Evolutionary conservation across 2,797 vertebrate species (phyloP), one percentile per base, ranked within the genome.

Genomic region (Tolypeutes matacus): DNA sequence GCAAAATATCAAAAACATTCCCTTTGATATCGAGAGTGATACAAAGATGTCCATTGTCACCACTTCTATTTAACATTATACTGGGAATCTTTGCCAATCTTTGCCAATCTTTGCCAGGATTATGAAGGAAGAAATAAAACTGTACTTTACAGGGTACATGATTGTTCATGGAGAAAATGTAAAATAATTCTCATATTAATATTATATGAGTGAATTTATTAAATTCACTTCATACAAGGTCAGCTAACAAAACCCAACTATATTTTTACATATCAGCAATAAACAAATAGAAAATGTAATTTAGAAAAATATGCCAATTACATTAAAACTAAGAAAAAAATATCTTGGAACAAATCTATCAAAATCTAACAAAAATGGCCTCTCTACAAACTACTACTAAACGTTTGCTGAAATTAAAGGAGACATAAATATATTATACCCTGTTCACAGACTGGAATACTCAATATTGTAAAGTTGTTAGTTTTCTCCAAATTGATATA

Each of bases 1-100:
- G 36, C 81, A 73, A 86, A 94, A 65, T 89, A 78, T 39, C 85
- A n/a, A 53, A 94, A 90, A 69, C 51, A 80, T 58, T 56, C 36
- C 23, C 78, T 84, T 86, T 46, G 65, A 86, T 65, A 81, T 81
- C 85, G 65, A 29, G 11, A 70, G 70, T 90, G 64, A 90, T 29
- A 42, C 49, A 94, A 85, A 88, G 25, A 72, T 49, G 46, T 18
- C 46, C 49, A 53, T 49, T n/a, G n/a, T 77, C 49, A n/a, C 49
- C 11, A 23, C 20, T 23, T 53, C 49, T n/a, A 53, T 77, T 53
- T 53, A 34, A 15, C 11, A 53, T 4, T 20, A 8, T 49, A 51
- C 18, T 77, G 46, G 17, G 49, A 76, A 29, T 49, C 64, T 7
- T 65, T 17, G 29, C 64, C 64, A 31, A 17, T n/a, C n/a, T n/a